Base-by-base conservation (phyloP, 2,888 invertebrate genomes). In the Anodontia alba region DNA sequence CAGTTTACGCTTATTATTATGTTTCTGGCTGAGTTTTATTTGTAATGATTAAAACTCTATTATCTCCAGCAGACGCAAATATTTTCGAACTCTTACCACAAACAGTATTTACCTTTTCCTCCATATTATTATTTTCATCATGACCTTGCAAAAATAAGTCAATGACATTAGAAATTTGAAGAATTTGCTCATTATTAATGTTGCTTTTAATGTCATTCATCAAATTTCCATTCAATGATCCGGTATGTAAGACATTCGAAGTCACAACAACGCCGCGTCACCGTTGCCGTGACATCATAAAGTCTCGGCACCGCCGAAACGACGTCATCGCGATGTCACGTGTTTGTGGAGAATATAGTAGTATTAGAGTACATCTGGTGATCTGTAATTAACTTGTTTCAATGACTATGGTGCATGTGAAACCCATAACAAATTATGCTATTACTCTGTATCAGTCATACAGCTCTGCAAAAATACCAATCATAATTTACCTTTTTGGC, bases 91-190 rank as follows among this genome's bases (percentile, higher is more conserved):
- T 26, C 23, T 54, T 54, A 54, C 54, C 15, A 26, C 23, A 54
- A 5, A 54, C 23, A 54, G 17, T 15, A 54, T 54, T 54, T 26
- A 49, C n/a, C 2, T 12, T 54, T 26, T 54, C 54, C 26, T 54
- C 54, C 2, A 26, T 26, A 54, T 54, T 54, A 26, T 23, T 10
- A 54, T 54, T 26, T 26, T 2, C 23, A 8, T 3, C 26, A 26
- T 23, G 23, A 54, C 54, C 54, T 54, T 54, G 54, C 54, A 54
- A 54, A 54, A 54, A n/a, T 54, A 54, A 5, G 54, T 54, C 54
- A 54, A 54, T 23, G 54, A 23, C 54, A 54, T 5, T 54, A 26
- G 54, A 54, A 8, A 54, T 5, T 26, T 26, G 26, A 2, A 54
- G 23, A 54, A 54, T 54, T 26, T 54, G 54, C 10, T 54, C 54